Percentiles rank a stretch among this genome's conserved stretches.
These are phyloP conservation scores for Aplodontia rufa DNA, from an alignment of 2,113 vertebrate genomes.

Conservation along the genomic window DNA sequence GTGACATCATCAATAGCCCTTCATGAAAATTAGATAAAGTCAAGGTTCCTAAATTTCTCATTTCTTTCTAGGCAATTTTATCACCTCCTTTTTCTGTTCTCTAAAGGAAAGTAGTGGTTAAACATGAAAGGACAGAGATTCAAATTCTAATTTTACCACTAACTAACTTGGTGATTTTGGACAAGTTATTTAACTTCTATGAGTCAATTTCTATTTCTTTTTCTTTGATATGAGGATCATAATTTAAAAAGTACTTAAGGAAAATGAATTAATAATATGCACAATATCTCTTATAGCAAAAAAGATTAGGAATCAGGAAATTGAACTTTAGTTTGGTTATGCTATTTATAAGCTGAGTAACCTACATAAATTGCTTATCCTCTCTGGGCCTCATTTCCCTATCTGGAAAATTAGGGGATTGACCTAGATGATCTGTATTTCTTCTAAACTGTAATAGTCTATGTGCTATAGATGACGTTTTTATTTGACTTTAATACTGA, in stretches of 20 bases:
- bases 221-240: neutral
- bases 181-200: too few relatives aligned
- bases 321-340: neutral
- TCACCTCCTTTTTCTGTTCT: neutral
- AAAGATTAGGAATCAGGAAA: constrained; percentile 39
- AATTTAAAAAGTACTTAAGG: neutral
- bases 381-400: constrained; percentile 32
- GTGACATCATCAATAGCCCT: neutral
- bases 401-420: constrained; percentile 24
- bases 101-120: neutral
- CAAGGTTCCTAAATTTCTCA: neutral
- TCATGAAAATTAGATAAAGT: neutral
- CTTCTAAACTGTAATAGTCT: constrained; percentile 47
- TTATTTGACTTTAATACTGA: constrained; percentile 66
- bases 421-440: constrained; percentile 4
- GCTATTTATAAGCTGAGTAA: neutral
- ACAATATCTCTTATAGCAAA: neutral
- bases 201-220: constrained; percentile 34
- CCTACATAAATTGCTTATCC: neutral
- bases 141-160: neutral
- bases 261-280: constrained; percentile 39
- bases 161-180: neutral
- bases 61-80: neutral
- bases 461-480: constrained; percentile 41
- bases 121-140: constrained; percentile 25